Evolutionary conservation across 2,797 vertebrate species (phyloP), one percentile per base, ranked within the genome.

Genomic region (Danionella dracula): DNA sequence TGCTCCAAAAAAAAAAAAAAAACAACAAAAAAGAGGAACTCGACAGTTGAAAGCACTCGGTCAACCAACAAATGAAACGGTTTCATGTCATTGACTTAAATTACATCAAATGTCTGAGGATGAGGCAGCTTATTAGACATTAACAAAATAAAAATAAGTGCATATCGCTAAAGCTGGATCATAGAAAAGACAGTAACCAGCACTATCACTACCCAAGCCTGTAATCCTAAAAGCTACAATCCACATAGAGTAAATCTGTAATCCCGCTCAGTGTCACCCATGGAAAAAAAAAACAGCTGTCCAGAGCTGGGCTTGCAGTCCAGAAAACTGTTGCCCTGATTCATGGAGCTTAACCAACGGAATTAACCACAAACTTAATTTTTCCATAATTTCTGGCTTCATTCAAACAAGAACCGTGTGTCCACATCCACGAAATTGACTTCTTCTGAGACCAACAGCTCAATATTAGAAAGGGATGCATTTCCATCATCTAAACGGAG

Each of bases 151-250:
- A 67, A 68, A 71, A 74, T 70, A 61, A 76, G 79, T 81, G 82
- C 77, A 73, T 78, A 76, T 63, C 71, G 71, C 75, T 81, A 84
- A 85, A 88, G 78, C 83, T 83, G 85, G 85, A 88, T 88, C 82
- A 85, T 53, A 74, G 78, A 79, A 80, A 82, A 79, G 70, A 75
- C 74, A 76, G 85, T 88, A 87, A 90, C 81, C 77, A 86, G 90
- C 79, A 80, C 77, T 89, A 93, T 93, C 90, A 90, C 87, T 90
- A 86, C 91, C 89, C 88, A 92, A 90, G 87, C 88, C 88, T 78
- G 86, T 94, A 94, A 95, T 90, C 91, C 91, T 72, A 84, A 94
- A 90, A 93, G 90, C 90, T 90, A 85, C 89, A 94, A 92, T 88
- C 92, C 90, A 83, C 1, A 82, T 86, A 87, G 90, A 89, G 87